Conservation (phyloP, 2,888 invertebrate species). For the Brenthis ino region DNA sequence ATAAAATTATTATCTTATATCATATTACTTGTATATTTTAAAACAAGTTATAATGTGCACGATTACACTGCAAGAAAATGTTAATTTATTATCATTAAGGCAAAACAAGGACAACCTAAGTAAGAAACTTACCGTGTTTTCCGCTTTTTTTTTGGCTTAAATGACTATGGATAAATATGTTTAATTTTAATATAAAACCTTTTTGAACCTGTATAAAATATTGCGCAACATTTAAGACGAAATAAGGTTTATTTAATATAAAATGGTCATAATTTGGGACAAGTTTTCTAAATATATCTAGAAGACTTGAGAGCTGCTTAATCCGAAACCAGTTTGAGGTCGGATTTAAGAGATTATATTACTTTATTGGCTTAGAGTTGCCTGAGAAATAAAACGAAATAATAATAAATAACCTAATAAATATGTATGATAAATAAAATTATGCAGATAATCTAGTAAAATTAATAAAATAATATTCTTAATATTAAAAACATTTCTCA, state of each 20-base stretch:
- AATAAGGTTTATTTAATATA: constrained; percentile 7
- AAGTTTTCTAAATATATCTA: constrained; percentile 12
- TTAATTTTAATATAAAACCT: not conserved
- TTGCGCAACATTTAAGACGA: not conserved
- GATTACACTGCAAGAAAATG: not conserved
- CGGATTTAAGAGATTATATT: not conserved
- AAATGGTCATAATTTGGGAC: constrained; percentile 8
- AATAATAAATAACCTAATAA: no score
- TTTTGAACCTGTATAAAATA: no score
- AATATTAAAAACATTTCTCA: no score
- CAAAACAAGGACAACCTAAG: constrained; percentile 32
- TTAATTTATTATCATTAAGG: constrained; percentile 24
- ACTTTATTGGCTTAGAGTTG: constrained; percentile 6
- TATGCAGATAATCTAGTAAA: no score
- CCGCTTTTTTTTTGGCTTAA: not conserved
- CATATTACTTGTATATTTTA: not conserved
- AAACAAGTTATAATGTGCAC: not conserved
- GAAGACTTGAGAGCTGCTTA: constrained; percentile 5
- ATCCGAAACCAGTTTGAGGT: constrained; percentile 17
- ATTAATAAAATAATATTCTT: no score
- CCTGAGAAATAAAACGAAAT: not conserved
- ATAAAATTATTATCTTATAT: not conserved
- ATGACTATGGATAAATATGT: not conserved
- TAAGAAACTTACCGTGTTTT: constrained; percentile 8
- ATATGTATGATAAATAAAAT: no score